Evolutionary conservation across 2,888 invertebrate genomes (phyloP).

Genomic region (Mimachlamys varia): DNA sequence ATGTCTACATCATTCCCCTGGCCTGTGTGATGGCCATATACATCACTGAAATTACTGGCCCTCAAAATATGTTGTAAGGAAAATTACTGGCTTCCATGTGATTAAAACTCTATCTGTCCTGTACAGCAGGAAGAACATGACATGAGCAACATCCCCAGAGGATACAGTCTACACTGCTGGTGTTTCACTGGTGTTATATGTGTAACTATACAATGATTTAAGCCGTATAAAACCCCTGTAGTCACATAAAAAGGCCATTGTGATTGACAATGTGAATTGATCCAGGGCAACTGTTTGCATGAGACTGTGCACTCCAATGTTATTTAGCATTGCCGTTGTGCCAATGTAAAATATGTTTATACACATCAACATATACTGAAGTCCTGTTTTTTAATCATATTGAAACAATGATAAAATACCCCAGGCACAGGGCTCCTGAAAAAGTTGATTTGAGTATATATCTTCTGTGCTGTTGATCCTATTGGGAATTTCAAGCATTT

Average conservation of each 20-base stretch:
- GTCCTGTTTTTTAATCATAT: neutral
- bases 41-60: conserved; percentile 12
- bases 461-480: neutral
- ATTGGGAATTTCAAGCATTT: neutral
- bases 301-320: neutral
- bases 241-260: neutral
- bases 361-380: neutral
- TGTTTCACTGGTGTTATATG: neutral
- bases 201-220: neutral
- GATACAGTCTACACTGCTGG: neutral
- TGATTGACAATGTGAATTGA: conserved; percentile 3
- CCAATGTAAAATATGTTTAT: neutral
- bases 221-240: neutral
- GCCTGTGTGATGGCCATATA: neutral
- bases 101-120: neutral
- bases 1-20: conserved; percentile 1
- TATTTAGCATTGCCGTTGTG: neutral
- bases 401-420: neutral
- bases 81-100: neutral
- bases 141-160: conserved; percentile 3
- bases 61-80: neutral
- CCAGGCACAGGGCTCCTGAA: neutral
- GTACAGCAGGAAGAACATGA: neutral
- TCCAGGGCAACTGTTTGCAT: neutral
- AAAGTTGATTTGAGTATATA: neutral